phyloP scores from a whole-genome alignment of 2,797 vertebrate genomes.

The Myripristis jacobus region DNA sequence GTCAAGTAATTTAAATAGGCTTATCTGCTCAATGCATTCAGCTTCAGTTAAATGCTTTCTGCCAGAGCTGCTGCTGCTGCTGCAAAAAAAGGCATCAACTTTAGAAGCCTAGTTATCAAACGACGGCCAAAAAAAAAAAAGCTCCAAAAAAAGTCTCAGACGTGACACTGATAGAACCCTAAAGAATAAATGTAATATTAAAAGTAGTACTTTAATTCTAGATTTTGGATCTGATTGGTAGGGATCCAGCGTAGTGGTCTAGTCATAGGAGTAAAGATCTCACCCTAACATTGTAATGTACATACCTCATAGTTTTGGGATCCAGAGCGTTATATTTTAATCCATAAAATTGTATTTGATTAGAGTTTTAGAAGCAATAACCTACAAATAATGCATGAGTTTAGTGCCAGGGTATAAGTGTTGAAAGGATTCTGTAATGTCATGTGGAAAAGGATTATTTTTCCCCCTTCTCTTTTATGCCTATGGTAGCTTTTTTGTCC shows the following conservation, averaged over 20 bases:
- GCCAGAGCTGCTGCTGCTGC: constrained; percentile 13
- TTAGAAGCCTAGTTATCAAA: constrained; percentile 9
- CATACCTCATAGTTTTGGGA: constrained; percentile 88
- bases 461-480: constrained; percentile 31
- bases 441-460: constrained; percentile 58
- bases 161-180: constrained; percentile 13
- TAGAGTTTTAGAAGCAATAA: constrained; percentile 98
- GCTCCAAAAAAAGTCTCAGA: constrained; percentile 18
- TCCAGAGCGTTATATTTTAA: constrained; percentile 90
- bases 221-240: constrained; percentile 12
- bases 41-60: constrained; percentile 25
- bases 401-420: constrained; percentile 83
- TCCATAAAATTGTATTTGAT: constrained; percentile 92
- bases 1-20: constrained; percentile 9
- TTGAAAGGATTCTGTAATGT: constrained; percentile 65
- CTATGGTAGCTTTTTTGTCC: constrained; percentile 50
- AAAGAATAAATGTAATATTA: constrained; percentile 17
- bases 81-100: too few relatives aligned
- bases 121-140: constrained; percentile 35
- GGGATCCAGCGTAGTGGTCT: constrained; percentile 45
- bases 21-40: constrained; percentile 14
- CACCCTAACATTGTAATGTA: constrained; percentile 74
- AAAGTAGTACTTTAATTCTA: constrained; percentile 32
- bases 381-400: constrained; percentile 87
- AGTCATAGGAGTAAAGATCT: constrained; percentile 61